These are phyloP conservation scores for Atractosteus spatula DNA, from an alignment of 2,113 vertebrate species.

Conservation along the genomic window DNA sequence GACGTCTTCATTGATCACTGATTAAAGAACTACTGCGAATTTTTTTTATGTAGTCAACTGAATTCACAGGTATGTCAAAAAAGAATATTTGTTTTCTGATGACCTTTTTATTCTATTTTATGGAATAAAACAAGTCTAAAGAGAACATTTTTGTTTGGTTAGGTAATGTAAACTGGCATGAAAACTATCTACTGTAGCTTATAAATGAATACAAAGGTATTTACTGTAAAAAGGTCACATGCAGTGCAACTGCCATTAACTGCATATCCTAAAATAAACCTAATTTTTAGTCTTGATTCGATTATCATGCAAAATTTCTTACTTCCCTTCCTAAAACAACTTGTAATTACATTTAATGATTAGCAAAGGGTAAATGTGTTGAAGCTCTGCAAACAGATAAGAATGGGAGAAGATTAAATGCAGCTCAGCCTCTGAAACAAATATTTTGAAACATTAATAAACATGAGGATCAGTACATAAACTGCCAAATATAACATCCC, in stretches of 20 bases:
- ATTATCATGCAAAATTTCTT: not conserved
- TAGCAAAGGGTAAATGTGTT: slow-evolving; percentile 21
- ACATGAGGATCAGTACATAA: not conserved
- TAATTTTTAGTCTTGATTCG: not conserved
- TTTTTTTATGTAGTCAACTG: not conserved
- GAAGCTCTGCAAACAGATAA: slow-evolving; percentile 20
- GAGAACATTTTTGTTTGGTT: not conserved
- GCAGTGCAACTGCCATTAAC: not conserved
- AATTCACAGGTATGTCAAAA: not conserved
- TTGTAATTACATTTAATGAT: slow-evolving; percentile 34
- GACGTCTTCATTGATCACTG: not conserved
- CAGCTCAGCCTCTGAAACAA: slow-evolving; percentile 21
- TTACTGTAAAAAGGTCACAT: slow-evolving; percentile 19
- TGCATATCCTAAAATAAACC: not conserved
- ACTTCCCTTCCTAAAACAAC: slow-evolving; percentile 10
- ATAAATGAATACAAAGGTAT: not conserved
- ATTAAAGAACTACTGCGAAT: not conserved
- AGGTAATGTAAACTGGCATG: slow-evolving; percentile 11
- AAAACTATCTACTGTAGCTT: slow-evolving; percentile 4
- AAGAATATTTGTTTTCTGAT: not conserved
- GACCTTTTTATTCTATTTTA: not conserved
- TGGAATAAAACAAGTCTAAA: not conserved
- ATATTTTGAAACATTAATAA: slow-evolving; percentile 24
- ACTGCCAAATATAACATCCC: slow-evolving; percentile 15
- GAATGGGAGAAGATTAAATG: slow-evolving; percentile 20